Base-by-base conservation (phyloP, 2,888 invertebrate genomes). In the Chesias legatella region DNA sequence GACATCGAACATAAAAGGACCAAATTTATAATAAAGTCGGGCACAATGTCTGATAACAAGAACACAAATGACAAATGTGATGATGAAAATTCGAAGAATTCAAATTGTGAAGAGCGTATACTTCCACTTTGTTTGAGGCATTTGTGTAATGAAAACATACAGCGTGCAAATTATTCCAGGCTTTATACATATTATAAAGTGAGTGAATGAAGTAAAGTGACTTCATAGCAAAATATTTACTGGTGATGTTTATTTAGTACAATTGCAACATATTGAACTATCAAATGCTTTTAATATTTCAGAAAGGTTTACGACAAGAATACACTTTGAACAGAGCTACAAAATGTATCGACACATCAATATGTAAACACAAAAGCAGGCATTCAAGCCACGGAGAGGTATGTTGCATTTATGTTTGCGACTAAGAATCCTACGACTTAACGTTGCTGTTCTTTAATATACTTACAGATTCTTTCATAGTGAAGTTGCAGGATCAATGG, bases 21-120 rank as follows among this genome's bases (percentile, higher is more conserved):
- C 10, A 13, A 48, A 38, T 53, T 44, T 25, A 38, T 51, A 4
- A 48, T 50, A 7, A 53, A 53, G 29, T 33, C 53, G 22, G 53
- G 50, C 6, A 50, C 50, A 7, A 25, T 50, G 5, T 53, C 46
- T 28, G 32, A 29, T 27, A 34, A 42, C 27, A 29, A 37, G 21
- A 40, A 28, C 1, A 41, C 43, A 17, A 6, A 36, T 21, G 10
- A 42, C 26, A 6, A 8, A 21, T 23, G 20, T 6, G n/a, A 7
- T 10, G 34, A 27, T 34, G 9, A 6, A 6, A 17, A 17, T 17
- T 10, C 8, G 9, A 26, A 17, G 10, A 10, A 41, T 22, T 7
- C n/a, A 10, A 34, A 10, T 34, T 22, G 10, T 1, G 17, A n/a
- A n/a, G 11, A 30, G 1, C 40, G 45, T 6, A 7, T 8, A 7